These are phyloP conservation scores for Arizona elegans DNA, from an alignment of 2,113 vertebrate genomes.

Conservation along the genomic window DNA sequence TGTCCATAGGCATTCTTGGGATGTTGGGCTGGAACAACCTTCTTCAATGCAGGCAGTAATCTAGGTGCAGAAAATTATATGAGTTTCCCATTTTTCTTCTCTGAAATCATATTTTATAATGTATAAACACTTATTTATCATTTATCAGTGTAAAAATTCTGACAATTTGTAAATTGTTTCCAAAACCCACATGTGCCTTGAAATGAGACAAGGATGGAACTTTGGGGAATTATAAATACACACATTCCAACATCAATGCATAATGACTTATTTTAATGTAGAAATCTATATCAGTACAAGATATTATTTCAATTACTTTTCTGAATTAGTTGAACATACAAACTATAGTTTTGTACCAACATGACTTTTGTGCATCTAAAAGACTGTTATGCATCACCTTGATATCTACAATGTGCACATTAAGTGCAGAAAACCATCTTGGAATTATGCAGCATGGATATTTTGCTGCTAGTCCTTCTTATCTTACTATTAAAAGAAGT, in stretches of 20 bases:
- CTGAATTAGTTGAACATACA: neutral
- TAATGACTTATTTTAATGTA: neutral
- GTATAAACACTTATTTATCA: neutral
- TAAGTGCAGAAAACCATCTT: neutral
- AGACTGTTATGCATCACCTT: neutral
- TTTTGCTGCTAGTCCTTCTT: neutral
- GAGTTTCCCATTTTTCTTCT: neutral
- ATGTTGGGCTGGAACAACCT: slow-evolving; percentile 74
- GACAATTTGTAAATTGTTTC: neutral
- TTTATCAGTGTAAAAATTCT: neutral
- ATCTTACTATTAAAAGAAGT: neutral
- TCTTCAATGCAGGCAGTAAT: slow-evolving; percentile 84
- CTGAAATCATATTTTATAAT: neutral
- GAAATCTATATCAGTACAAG: neutral
- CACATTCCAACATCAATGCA: neutral
- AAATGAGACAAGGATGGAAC: neutral
- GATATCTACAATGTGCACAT: neutral
- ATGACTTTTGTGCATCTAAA: neutral
- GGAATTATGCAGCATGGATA: neutral
- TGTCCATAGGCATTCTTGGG: slow-evolving; percentile 88
- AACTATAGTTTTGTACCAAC: neutral
- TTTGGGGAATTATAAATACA: neutral
- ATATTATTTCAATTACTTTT: neutral
- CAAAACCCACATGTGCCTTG: neutral
- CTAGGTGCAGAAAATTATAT: slow-evolving; percentile 61